Evolutionary conservation across 2,113 vertebrate genomes (phyloP), one percentile per base, ranked within the genome.

Genomic region (Vireo altiloquus): DNA sequence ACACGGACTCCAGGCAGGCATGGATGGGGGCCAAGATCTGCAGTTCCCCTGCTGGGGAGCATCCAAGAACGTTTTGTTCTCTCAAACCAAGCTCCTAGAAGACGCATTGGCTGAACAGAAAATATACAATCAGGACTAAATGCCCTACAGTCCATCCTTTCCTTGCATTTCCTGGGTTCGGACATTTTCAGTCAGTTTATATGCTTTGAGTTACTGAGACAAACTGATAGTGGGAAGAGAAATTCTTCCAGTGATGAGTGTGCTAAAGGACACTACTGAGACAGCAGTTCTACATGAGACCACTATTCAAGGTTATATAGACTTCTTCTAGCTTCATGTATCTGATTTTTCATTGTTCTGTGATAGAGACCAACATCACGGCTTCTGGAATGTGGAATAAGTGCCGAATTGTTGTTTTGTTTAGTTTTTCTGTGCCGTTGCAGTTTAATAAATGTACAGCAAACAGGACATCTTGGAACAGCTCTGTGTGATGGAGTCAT

Each of bases 1-100:
- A 11, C 21, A 46, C 0, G 0, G 13, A 35, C 3, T 54, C 25
- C 18, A 72, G 7, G 14, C 5, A 46, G 33, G 8, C 28, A 4
- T 16, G n/a, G 27, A 21, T 54, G 15, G 33, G 83, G 31, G 18
- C 23, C 47, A 63, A 46, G 13, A 6, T 68, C 28, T 79, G 22
- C 6, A 56, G 10, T 64, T 82, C 15, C 9, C 22, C 14, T 24
- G 8, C 15, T 40, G 63, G 44, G 18, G 4, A 60, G 3, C 21
- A 52, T 54, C 22, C 44, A 66, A 65, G 20, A 82, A 63, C 18
- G 2, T n/a, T 87, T 75, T 70, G 17, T 54, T 21, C 11, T 44
- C 28, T 59, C 28, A 46, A 18, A 54, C 5, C 35, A 69, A 64
- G 21, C 27, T 79, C n/a, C 66, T 25, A 25, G 54, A 94, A 65